These are phyloP conservation scores for Otocyon megalotis DNA, from an alignment of 2,113 vertebrate species.

Conservation along the genomic window DNA sequence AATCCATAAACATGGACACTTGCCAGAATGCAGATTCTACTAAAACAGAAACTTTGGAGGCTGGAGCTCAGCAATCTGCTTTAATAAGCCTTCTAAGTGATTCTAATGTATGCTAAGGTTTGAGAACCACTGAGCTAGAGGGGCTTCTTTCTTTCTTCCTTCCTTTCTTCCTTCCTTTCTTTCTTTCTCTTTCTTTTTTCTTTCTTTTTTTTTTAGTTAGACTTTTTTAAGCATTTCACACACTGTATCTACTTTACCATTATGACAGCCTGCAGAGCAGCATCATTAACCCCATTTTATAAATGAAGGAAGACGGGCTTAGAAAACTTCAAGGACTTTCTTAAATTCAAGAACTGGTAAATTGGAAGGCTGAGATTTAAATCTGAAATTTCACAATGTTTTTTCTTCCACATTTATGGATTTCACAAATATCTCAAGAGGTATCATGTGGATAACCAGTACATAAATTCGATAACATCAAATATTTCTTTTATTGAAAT, in stretches of 20 bases:
- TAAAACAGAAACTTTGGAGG: neutral
- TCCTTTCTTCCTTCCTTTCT: too few species aligned
- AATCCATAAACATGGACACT: neutral
- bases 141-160: neutral
- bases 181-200: neutral
- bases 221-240: neutral
- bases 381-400: neutral
- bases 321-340: neutral
- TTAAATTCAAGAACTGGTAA: neutral
- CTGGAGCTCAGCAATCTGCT: neutral
- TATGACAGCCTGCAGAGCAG: neutral
- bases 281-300: neutral
- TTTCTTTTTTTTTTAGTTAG: neutral
- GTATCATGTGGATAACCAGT: neutral
- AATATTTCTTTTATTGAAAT: neutral
- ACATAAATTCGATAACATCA: neutral
- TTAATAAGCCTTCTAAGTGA: neutral
- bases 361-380: neutral
- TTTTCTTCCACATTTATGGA: neutral
- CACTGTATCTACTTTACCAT: neutral
- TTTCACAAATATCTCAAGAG: slow-evolving; percentile 7
- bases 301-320: neutral
- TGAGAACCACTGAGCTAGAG: neutral
- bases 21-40: neutral
- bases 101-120: neutral